These are phyloP conservation scores for Tenodera sinensis DNA, from an alignment of 2,888 invertebrate species.

Conservation along the genomic window DNA sequence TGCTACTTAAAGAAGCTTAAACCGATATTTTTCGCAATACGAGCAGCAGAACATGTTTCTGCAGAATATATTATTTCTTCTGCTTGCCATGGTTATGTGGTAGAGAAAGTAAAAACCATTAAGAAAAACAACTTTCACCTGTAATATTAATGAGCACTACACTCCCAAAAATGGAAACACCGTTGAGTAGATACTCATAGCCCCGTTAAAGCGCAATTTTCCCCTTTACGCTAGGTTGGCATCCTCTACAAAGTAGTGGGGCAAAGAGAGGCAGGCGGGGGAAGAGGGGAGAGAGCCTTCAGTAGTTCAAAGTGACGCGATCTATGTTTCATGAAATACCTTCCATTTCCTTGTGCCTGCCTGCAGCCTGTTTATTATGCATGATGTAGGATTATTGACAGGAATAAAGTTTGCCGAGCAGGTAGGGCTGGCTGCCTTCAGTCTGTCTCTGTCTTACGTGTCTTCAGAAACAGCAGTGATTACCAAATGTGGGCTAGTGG, in stretches of 20 bases:
- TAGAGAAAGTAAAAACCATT: background rate
- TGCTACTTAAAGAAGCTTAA: no score
- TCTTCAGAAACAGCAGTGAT: background rate
- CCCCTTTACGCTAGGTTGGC: background rate
- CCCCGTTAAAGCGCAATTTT: background rate
- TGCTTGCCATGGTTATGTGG: no score
- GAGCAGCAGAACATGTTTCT: no score
- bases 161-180: background rate
- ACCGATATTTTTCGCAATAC: no score
- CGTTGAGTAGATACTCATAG: background rate
- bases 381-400: slow-evolving; percentile 17
- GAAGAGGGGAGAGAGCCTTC: background rate
- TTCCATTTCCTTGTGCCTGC: background rate
- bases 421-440: background rate
- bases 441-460: background rate
- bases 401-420: background rate
- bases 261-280: background rate
- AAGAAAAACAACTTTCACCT: background rate
- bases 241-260: background rate
- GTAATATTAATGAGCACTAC: background rate
- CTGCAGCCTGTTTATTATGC: slow-evolving; percentile 8
- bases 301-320: background rate
- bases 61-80: no score
- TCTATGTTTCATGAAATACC: slow-evolving; percentile 7
- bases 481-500: background rate